These are phyloP conservation scores for Dugesia japonica DNA, from an alignment of 2,888 invertebrate species.

Conservation along the genomic window DNA sequence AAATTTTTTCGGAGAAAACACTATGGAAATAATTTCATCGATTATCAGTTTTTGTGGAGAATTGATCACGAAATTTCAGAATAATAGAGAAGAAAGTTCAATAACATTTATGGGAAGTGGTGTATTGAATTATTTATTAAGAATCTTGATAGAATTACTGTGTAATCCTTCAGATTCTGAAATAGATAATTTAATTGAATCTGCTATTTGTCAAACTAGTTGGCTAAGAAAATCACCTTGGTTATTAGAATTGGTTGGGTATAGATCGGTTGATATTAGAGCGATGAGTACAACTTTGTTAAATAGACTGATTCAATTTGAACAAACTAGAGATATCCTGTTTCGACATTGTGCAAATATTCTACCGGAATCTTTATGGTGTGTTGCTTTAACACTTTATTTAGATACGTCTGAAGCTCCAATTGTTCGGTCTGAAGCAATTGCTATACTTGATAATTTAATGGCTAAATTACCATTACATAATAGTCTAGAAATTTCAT, in stretches of 20 bases:
- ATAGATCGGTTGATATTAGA: conserved; percentile 6
- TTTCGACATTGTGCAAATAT: background rate
- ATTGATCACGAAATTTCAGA: background rate
- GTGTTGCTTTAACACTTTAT: background rate
- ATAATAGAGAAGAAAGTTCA: background rate
- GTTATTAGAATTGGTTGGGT: background rate
- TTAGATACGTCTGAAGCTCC: background rate
- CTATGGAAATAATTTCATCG: background rate
- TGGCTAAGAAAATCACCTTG: background rate
- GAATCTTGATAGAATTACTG: background rate
- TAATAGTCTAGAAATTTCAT: background rate
- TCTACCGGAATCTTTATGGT: conserved; percentile 4
- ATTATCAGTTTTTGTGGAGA: background rate
- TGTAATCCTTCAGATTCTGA: conserved; percentile 5
- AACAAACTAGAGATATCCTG: background rate
- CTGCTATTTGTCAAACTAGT: background rate
- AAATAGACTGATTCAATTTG: background rate
- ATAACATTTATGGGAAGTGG: conserved; percentile 17
- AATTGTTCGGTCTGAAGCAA: background rate
- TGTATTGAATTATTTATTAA: background rate
- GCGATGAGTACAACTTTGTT: background rate
- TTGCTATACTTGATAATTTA: background rate
- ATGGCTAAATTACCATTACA: background rate
- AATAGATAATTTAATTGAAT: background rate
- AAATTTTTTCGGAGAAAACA: background rate